A percentile compares a stretch with the other conserved stretches of the same genome.
Conservation (phyloP, 2,113 vertebrate genomes). For the Amphiprion ocellaris region DNA sequence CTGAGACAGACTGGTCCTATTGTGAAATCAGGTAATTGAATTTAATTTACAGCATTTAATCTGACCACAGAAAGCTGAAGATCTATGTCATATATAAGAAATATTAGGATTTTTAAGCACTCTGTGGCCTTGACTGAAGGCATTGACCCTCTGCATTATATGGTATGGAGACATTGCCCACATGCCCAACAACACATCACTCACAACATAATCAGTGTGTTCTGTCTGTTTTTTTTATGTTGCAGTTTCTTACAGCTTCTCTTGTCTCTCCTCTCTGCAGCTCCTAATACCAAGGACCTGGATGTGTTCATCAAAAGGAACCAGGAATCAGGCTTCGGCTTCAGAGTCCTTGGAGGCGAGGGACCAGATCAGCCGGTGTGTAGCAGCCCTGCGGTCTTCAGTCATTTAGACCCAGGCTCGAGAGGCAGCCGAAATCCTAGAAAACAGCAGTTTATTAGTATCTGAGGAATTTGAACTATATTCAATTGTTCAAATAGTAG, state of each 20-base stretch:
- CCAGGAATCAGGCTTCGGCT: constrained; percentile 97
- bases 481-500: neutral
- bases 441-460: neutral
- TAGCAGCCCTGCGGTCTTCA: neutral
- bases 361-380: constrained; percentile 94
- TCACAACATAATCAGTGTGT: too few relatives aligned
- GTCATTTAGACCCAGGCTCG: neutral
- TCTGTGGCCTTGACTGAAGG: too few relatives aligned
- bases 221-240: neutral
- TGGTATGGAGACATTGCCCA: too few relatives aligned
- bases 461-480: too few relatives aligned
- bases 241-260: neutral
- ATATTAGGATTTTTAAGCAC: too few relatives aligned
- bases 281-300: constrained; percentile 94
- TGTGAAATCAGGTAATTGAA: too few relatives aligned
- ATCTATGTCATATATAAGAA: too few relatives aligned
- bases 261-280: constrained; percentile 76
- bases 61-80: too few relatives aligned
- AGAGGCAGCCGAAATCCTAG: neutral
- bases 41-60: too few relatives aligned
- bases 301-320: constrained; percentile 95
- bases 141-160: too few relatives aligned
- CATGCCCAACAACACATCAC: too few relatives aligned
- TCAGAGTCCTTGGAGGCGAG: constrained; percentile 96
- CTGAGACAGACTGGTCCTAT: too few relatives aligned